A percentile compares a stretch with the other conserved stretches of the same genome.
Conservation (phyloP, 2,888 invertebrate species). For the Diploptera punctata region DNA sequence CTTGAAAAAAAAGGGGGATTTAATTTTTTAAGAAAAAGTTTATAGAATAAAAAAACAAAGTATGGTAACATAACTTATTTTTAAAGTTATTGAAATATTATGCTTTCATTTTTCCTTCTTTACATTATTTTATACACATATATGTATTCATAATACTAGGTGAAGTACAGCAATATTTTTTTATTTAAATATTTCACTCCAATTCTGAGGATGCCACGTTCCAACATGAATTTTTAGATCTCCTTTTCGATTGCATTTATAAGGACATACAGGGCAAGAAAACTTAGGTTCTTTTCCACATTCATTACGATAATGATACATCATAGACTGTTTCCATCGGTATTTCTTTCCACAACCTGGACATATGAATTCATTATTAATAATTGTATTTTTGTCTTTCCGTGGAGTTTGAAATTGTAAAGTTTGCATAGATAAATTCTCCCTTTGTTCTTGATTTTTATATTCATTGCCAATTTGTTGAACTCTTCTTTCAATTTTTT, state of each 20-base stretch:
- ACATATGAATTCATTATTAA: constrained; percentile 43
- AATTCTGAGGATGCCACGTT: constrained; percentile 5
- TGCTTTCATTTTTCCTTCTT: too few species aligned
- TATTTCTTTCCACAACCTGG: constrained; percentile 46
- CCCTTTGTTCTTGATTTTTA: neutral
- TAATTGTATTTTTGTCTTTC: too few species aligned
- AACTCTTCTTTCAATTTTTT: neutral
- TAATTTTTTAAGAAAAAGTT: too few species aligned
- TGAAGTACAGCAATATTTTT: too few species aligned
- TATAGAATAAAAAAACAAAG: too few species aligned
- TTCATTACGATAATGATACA: constrained; percentile 39
- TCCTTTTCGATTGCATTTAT: constrained; percentile 36
- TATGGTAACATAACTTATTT: too few species aligned
- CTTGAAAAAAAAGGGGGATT: too few species aligned
- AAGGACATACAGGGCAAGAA: constrained; percentile 48
- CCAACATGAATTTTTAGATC: constrained; percentile 44
- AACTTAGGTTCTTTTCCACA: constrained; percentile 44
- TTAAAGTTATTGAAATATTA: too few species aligned
- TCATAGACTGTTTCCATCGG: constrained; percentile 45
- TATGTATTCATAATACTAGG: too few species aligned
- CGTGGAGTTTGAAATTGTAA: neutral
- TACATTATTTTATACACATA: too few species aligned
- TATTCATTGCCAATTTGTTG: neutral
- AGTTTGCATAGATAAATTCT: neutral
- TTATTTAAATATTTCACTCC: neutral